Base-by-base conservation (phyloP, 2,797 vertebrate genomes). In the Mionectes olivaceus region DNA sequence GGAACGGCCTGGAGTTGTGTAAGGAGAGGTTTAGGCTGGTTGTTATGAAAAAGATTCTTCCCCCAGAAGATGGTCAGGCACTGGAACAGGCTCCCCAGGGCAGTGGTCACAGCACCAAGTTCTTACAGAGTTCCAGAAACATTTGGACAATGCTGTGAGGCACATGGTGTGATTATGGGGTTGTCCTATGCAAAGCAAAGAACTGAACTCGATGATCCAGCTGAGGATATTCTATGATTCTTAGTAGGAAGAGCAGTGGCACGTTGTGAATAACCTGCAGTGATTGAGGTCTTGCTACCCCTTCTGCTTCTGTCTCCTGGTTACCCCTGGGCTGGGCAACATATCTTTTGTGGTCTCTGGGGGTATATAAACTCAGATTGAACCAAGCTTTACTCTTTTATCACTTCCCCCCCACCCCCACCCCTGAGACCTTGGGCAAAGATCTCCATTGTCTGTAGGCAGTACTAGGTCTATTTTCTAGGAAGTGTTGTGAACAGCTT, bases 11-110 rank as follows among this genome's bases (percentile, higher is more conserved):
- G 41, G 24, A 5, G 47, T 35, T 24, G 63, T 63, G 23, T 21
- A 32, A n/a, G 33, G 33, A 4, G 19, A 46, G 24, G 35, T 27
- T 3, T 17, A 32, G 28, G 21, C 33, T 35, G 46, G 15, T 7
- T 47, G 7, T 27, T 10, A 8, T 15, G 47, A 23, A 13, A 41
- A 43, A 23, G 19, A 30, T 19, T 49, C 10, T 60, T 28, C 15
- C 5, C 7, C 8, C 13, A 3, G 2, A 35, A 61, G 25, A 8
- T 33, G 37, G 1, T 2, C 22, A 11, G 21, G 30, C 39, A 11
- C 25, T 23, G n/a, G 33, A 19, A 37, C 11, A 37, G 33, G 35
- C 35, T 82, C 32, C 10, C 9, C 32, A 18, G 33, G 13, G 10
- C 4, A n/a, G 23, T 1, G 13, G 32, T 11, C 35, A 7, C 55